Evolutionary conservation across 2,797 vertebrate species (phyloP).

Genomic region (Zalophus californianus): DNA sequence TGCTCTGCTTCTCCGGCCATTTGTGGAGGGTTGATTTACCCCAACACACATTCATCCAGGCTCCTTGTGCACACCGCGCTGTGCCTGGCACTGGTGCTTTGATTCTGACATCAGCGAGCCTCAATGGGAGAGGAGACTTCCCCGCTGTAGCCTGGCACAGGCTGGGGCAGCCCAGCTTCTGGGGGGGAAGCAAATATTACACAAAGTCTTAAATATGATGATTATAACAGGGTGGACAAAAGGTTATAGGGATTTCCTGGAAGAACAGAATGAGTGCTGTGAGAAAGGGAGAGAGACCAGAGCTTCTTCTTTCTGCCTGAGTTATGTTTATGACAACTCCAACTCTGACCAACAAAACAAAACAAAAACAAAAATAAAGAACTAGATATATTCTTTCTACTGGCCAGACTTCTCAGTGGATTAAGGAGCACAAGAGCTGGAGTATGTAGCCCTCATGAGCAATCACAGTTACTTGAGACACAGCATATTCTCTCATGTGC

Average conservation of each 20-base stretch:
- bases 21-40: too few relatives aligned
- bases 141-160: fast-evolving
- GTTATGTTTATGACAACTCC: neutral
- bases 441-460: neutral
- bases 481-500: neutral
- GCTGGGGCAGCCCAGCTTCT: neutral
- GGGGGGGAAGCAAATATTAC: neutral
- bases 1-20: neutral
- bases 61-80: fast-evolving
- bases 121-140: neutral
- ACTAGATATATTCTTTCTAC: neutral
- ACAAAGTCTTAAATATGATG: neutral
- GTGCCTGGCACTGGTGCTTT: neutral
- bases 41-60: neutral
- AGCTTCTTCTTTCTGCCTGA: neutral
- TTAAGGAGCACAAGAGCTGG: neutral
- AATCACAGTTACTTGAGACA: neutral
- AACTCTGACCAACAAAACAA: neutral
- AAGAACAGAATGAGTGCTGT: neutral
- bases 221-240: too few relatives aligned
- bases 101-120: neutral
- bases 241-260: neutral
- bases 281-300: neutral
- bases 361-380: neutral
- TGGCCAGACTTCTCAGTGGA: neutral